Evolutionary conservation across 2,797 vertebrate genomes (phyloP).

Genomic region (Platalea minor): DNA sequence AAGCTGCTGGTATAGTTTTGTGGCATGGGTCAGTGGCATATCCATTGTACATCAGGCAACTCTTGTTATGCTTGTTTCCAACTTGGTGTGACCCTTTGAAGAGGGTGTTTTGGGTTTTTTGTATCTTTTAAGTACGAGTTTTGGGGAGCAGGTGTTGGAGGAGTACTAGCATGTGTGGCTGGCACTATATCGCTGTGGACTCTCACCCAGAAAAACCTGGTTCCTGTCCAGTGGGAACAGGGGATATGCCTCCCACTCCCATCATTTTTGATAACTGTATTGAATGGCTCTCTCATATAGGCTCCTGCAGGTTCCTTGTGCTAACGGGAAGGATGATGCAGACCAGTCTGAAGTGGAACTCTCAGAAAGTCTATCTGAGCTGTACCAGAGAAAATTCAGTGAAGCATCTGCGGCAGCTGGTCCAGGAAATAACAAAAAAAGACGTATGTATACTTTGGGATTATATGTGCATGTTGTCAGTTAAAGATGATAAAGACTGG

Average conservation of each 20-base stretch:
- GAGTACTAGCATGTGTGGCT: background rate
- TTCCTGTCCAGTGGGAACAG: background rate
- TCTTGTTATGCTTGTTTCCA: background rate
- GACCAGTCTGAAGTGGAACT: conserved; percentile 78
- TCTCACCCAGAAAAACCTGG: background rate
- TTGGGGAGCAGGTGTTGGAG: background rate
- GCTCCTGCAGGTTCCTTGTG: conserved; percentile 80
- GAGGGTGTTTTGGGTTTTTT: background rate
- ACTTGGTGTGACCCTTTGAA: background rate
- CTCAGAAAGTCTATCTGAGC: conserved; percentile 78
- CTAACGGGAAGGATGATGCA: conserved; percentile 62
- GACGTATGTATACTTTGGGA: conserved; percentile 70
- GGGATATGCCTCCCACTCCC: background rate
- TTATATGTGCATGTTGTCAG: background rate
- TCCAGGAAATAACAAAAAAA: conserved; percentile 76
- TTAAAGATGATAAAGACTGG: background rate
- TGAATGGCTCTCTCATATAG: conserved; percentile 60
- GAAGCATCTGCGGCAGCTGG: conserved; percentile 48
- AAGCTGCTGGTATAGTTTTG: background rate
- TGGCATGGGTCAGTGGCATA: background rate
- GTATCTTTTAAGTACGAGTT: background rate
- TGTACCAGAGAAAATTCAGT: conserved; percentile 82
- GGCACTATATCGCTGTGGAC: background rate
- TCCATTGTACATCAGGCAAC: background rate
- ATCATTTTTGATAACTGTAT: background rate